Evolutionary conservation across 2,888 invertebrate species (phyloP).

Genomic region (Phytoseiulus persimilis): DNA sequence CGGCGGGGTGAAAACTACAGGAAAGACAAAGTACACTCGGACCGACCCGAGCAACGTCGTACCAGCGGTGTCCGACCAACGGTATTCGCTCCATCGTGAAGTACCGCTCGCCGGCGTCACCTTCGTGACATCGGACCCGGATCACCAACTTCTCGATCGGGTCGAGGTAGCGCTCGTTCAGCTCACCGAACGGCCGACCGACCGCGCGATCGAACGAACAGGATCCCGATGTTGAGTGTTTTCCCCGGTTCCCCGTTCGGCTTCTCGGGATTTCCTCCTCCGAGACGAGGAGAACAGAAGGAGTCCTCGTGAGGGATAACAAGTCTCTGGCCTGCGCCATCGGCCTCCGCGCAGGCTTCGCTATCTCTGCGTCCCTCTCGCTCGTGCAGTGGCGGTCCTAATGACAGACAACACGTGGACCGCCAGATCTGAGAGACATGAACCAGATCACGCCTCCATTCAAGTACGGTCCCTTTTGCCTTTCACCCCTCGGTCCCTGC

Average conservation of each 20-base stretch:
- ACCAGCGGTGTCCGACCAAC: neutral
- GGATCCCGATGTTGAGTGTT: too few relatives aligned
- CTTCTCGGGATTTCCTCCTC: too few relatives aligned
- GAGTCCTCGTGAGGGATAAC: neutral
- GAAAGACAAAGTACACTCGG: too few relatives aligned
- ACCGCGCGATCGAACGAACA: neutral
- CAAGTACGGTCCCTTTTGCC: neutral
- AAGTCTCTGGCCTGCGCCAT: neutral
- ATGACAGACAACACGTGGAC: neutral
- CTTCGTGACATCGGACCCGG: slow-evolving; percentile 5
- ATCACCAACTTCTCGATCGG: neutral
- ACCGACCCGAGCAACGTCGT: neutral
- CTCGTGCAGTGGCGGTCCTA: neutral
- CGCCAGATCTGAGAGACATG: neutral
- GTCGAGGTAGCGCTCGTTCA: neutral
- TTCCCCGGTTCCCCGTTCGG: too few relatives aligned
- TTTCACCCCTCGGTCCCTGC: neutral
- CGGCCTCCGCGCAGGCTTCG: neutral
- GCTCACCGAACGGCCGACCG: neutral
- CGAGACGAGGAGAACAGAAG: too few relatives aligned
- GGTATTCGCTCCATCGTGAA: neutral
- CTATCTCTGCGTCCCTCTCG: neutral
- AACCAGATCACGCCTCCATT: neutral
- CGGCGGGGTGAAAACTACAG: too few relatives aligned
- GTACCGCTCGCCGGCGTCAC: neutral